These are phyloP conservation scores for Sigmodon hispidus DNA, from an alignment of 2,113 vertebrate genomes.

Conservation along the genomic window DNA sequence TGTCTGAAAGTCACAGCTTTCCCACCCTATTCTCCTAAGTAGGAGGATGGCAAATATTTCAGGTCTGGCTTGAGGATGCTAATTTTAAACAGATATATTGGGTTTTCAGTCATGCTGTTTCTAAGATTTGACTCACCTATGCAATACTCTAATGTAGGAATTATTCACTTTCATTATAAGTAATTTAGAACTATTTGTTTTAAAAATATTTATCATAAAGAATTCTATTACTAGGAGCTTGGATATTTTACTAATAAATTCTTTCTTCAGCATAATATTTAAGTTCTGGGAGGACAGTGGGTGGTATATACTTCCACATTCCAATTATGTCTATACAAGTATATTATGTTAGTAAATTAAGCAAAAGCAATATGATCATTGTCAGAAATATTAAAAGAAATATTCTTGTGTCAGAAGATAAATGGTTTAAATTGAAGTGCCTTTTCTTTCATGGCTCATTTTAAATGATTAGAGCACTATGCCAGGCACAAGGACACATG, in stretches of 20 bases:
- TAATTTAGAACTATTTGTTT: neutral
- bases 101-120: slow-evolving; percentile 7
- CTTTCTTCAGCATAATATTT: neutral
- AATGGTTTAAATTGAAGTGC: neutral
- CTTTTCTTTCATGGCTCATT: neutral
- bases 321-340: neutral
- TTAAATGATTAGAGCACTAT: neutral
- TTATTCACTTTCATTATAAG: neutral
- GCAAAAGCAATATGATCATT: neutral
- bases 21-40: neutral
- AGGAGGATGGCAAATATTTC: neutral
- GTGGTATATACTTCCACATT: neutral
- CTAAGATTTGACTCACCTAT: neutral
- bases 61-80: neutral
- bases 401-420: neutral
- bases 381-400: slow-evolving; percentile 2
- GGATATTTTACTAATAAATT: neutral
- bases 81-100: neutral
- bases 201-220: neutral
- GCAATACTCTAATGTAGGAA: neutral
- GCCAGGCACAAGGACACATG: neutral
- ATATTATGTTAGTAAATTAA: slow-evolving; percentile 20
- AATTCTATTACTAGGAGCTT: neutral
- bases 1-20: neutral
- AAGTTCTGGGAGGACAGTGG: neutral